Evolutionary conservation across 2,797 vertebrate genomes (phyloP), one percentile per base, ranked within the genome.

Genomic region (Pipistrellus nathusii): DNA sequence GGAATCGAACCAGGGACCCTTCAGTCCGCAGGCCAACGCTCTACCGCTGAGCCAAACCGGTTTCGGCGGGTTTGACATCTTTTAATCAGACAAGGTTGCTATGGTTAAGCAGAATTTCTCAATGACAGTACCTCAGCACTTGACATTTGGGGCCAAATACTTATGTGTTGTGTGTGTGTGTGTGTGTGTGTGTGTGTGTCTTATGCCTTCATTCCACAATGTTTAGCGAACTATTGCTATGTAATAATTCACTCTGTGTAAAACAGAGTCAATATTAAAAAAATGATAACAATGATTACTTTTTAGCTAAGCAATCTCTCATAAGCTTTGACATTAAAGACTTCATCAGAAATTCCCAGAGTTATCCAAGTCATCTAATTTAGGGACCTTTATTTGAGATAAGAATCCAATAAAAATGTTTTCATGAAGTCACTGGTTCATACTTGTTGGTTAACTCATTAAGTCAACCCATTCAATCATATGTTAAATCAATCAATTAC

Each of bases 21-120:
- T 35, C 35, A 35, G 35, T 35, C 35, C 35, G 4, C 35, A 35
- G 35, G 4, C 35, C 4, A 4, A 35, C 35, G 35, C 35, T 35
- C 35, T 35, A 35, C 35, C 35, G 4, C 35, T 35, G 35, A 35
- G 35, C 35, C 35, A 35, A 35, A 35, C 35, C 35, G 35, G 35
- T 35, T 35, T 35, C 35, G 35, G 35, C 35, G 14, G 11, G 5
- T 48, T 75, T 75, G 35, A 46, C 53, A n/a, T 8, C 14, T 18
- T 76, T 69, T 68, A 15, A 80, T 44, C 18, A 14, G 32, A 68
- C 32, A 78, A 32, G 17, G 21, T 69, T 85, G 15, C 48, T 66
- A 3, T 94, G 25, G 35, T 41, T 71, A 71, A 51, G 55, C 4
- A 77, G 53, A 46, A 55, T 93, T 93, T 87, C 17, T 94, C 66